A percentile compares a stretch with the other conserved stretches of the same genome.
Conservation (phyloP, 2,113 vertebrate species). For the Aegypius monachus region DNA sequence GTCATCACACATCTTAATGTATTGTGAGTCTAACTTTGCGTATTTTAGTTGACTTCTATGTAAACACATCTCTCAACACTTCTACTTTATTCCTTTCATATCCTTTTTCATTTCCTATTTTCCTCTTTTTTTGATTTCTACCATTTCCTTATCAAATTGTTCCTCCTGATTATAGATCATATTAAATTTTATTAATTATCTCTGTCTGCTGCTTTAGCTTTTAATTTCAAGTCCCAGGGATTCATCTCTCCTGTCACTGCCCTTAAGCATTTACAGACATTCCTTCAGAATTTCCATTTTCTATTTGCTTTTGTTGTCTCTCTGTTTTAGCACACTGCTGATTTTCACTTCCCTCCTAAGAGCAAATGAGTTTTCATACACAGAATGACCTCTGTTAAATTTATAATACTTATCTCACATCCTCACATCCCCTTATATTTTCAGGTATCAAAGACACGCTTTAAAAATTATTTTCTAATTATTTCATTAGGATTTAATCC, state of each 20-base stretch:
- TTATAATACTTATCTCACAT: neutral
- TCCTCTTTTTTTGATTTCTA: neutral
- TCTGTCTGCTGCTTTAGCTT: neutral
- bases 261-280: neutral
- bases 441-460: neutral
- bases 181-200: neutral
- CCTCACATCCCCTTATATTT: neutral
- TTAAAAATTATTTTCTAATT: neutral
- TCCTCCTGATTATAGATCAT: neutral
- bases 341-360: conserved; percentile 36
- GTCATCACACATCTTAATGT: neutral
- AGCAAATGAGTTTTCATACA: neutral
- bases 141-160: neutral
- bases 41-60: neutral
- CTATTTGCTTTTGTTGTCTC: neutral
- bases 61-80: neutral
- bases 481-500: neutral
- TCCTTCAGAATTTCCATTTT: conserved; percentile 1
- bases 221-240: neutral
- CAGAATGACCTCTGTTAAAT: neutral
- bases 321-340: neutral
- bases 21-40: neutral
- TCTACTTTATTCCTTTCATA: conserved; percentile 56
- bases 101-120: conserved; percentile 48
- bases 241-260: neutral